Evolutionary conservation across 2,113 vertebrate species (phyloP), one percentile per base, ranked within the genome.

Genomic region (rabbit (Oryctolagus cuniculus)): DNA sequence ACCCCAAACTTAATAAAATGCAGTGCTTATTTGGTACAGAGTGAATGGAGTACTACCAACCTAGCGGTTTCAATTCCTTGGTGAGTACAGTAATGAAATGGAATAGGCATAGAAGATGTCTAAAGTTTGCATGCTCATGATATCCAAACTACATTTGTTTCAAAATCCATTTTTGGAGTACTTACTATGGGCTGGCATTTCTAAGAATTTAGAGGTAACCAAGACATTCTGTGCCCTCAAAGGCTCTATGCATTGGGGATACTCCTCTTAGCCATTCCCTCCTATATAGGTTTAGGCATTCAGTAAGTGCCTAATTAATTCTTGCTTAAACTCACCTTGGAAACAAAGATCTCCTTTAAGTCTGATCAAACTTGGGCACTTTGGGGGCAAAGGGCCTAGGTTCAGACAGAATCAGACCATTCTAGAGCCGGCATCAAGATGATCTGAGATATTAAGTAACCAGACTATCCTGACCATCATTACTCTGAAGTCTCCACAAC

Each of bases 261-360:
- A 53, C 4, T 4, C 73, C 24, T 24, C n/a, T 3, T 27, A 79
- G 25, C 25, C 36, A 85, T 51, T 51, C 29, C 36, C 3, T 16
- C 61, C 10, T 58, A 19, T 11, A 36, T 53, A 88, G 55, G 21
- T 38, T 67, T 87, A 7, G 11, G 31, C 36, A 69, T 51, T 87
- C 1, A 31, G 3, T 58, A 80, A 17, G 22, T 24, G 5, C 49
- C 73, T 53, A 80, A 79, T 63, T 61, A 53, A 63, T 67, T n/a
- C 17, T 85, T 72, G 11, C 55, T 72, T 72, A 21, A 83, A 92
- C 10, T 77, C 74, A 91, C 36, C 74, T 94, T 87, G 34, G 58
- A 90, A 94, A 84, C 25, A 25, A 89, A 94, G 80, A 51, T 16
- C 78, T 2, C 31, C n/a, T 82, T 93, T 17, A 91, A 64, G 66